Evolutionary conservation across 2,797 vertebrate genomes (phyloP), one percentile per base, ranked within the genome.

Genomic region (Hypotaenidia okinawae): DNA sequence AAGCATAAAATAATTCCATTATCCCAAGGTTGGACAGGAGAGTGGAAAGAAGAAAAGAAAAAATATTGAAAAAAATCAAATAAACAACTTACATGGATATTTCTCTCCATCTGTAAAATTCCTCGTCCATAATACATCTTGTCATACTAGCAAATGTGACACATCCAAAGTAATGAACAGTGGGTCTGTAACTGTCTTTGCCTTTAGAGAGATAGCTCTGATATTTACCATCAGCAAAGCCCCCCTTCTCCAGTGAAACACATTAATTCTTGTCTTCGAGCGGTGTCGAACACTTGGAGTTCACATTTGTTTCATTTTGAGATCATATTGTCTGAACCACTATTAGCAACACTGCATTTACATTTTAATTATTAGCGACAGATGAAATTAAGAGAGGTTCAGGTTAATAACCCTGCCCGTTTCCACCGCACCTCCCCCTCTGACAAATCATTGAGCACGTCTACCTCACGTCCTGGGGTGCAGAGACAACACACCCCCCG

Each of bases 1-100:
- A 98, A 85, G 98, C 97, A 98, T 97, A 98, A 98, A 98, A 97
- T 98, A 97, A 98, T 98, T 97, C 97, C 96, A 98, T 98, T 98
- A 98, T 97, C 93, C 95, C 95, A 97, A 98, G 96, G 96, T 97
- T 98, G 97, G 97, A 93, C 79, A 47, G 90, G 86, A 90, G 95
- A 97, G 92, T 62, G 95, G 51, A 70, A 94, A 91, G 80, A 94
- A 67, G 74, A 32, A 32, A 51, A 52, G 49, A 58, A 82, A 69
- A 84, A 35, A 80, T 8, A 78, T 13, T 27, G 63, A 39, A 90
- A 84, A 94, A 97, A 97, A 97, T 96, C 95, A 97, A 97, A 97
- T 93, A 95, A 98, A 98, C 96, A 98, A 97, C 92, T 96, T 95
- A 80, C 96, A 96, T 39, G 92, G 93, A 87, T 94, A 96, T 96